phyloP scores from a whole-genome alignment of 1,140 invertebrate species.

The Drosophila obscura region DNA sequence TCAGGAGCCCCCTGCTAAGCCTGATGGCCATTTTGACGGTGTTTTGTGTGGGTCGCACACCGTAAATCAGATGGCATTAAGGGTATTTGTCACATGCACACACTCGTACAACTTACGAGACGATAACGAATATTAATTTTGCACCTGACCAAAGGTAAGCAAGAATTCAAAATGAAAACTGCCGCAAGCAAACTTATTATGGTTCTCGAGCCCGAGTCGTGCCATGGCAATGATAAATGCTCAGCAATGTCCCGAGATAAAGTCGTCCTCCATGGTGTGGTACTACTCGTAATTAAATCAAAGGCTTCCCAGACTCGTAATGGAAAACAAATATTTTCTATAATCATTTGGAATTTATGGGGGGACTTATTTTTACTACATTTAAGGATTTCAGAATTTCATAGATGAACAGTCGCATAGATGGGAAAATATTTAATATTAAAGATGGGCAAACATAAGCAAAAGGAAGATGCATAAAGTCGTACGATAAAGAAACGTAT shows the following conservation, averaged over 20 bases:
- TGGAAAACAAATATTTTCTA: constrained; percentile 61
- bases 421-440: not conserved
- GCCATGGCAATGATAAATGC: constrained; percentile 41
- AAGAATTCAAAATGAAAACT: constrained; percentile 54
- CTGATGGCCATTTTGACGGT: constrained; percentile 41
- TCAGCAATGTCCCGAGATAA: constrained; percentile 14
- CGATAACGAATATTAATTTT: constrained; percentile 76
- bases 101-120: constrained; percentile 37
- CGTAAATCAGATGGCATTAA: constrained; percentile 73
- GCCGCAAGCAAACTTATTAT: constrained; percentile 60
- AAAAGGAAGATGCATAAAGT: no score
- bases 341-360: constrained; percentile 1
- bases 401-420: not conserved
- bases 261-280: not conserved
- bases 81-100: constrained; percentile 65
- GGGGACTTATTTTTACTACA: constrained; percentile 2
- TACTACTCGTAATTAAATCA: constrained; percentile 40
- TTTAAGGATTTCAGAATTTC: not conserved
- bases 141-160: constrained; percentile 68
- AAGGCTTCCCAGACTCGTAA: constrained; percentile 40
- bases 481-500: no score
- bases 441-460: not conserved
- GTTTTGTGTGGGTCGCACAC: constrained; percentile 34
- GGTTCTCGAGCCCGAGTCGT: not conserved
- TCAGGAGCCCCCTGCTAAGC: constrained; percentile 36